Evolutionary conservation across 1,140 invertebrate genomes (phyloP).

Genomic region (Drosophila aff.): DNA sequence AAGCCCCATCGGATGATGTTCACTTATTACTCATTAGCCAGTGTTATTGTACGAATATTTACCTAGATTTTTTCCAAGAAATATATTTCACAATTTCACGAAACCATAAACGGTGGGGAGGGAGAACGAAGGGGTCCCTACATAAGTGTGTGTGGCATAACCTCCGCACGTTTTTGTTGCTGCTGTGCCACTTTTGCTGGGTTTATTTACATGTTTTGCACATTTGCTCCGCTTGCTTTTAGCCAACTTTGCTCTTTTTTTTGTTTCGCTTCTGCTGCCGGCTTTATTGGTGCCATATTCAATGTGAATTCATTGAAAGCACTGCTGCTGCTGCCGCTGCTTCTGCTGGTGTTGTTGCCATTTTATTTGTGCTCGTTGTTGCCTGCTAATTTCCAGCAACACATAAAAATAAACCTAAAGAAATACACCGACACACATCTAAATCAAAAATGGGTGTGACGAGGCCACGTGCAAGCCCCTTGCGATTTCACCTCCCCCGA

Average conservation of each 20-base stretch:
- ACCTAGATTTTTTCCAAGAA: constrained; percentile 46
- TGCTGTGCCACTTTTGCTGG: constrained; percentile 65
- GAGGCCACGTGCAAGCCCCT: constrained; percentile 62
- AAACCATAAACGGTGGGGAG: background rate
- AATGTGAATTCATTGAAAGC: constrained; percentile 63
- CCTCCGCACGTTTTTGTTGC: constrained; percentile 49
- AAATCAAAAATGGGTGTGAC: constrained; percentile 70
- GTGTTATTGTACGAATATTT: constrained; percentile 23
- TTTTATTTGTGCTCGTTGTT: constrained; percentile 49
- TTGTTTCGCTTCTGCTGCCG: constrained; percentile 40
- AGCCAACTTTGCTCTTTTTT: constrained; percentile 52
- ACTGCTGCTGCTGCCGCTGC: constrained; percentile 9
- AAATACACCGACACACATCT: constrained; percentile 61
- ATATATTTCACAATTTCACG: constrained; percentile 42
- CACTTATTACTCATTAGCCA: constrained; percentile 37
- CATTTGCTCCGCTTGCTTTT: constrained; percentile 61
- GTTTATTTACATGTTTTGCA: constrained; percentile 72
- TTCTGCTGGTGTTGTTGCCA: constrained; percentile 5
- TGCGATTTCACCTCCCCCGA: constrained; percentile 6
- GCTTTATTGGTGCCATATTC: constrained; percentile 71
- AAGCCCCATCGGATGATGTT: constrained; percentile 2
- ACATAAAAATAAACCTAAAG: constrained; percentile 39
- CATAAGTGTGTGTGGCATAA: constrained; percentile 44
- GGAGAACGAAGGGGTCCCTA: background rate
- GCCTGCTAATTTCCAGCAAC: constrained; percentile 64